Conservation (phyloP, 2,888 invertebrate species). For the Caenorhabditis becei region DNA sequence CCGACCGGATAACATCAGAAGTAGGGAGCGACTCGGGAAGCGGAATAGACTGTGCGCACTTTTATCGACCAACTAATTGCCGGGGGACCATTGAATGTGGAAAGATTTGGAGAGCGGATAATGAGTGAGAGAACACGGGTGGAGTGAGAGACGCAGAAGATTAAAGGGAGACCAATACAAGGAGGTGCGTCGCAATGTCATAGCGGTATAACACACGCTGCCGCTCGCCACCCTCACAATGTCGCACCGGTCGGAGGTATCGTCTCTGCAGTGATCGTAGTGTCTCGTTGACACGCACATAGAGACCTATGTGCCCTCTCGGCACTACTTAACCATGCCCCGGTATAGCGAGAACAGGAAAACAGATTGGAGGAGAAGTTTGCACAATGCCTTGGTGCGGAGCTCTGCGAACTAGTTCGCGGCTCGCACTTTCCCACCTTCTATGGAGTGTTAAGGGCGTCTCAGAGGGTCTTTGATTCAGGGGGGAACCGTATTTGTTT, state of each 20-base stretch:
- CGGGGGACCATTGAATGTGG: slow-evolving; percentile 31
- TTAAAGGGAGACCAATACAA: slow-evolving; percentile 34
- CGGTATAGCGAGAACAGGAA: slow-evolving; percentile 24
- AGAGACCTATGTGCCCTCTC: slow-evolving; percentile 42
- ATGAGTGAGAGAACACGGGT: slow-evolving; percentile 10
- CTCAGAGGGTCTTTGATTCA: slow-evolving; percentile 30
- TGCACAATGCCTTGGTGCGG: slow-evolving; percentile 46
- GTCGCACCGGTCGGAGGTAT: slow-evolving; percentile 42
- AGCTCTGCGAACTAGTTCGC: slow-evolving; percentile 49
- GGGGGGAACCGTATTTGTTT: slow-evolving; percentile 19
- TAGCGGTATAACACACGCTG: slow-evolving; percentile 56
- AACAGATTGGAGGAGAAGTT: slow-evolving; percentile 38
- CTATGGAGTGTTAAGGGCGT: slow-evolving; percentile 7
- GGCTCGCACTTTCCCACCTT: slow-evolving; percentile 46
- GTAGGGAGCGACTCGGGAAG: background rate
- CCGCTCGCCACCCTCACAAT: slow-evolving; percentile 42
- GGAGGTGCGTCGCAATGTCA: slow-evolving; percentile 55
- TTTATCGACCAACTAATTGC: slow-evolving; percentile 33
- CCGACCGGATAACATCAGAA: slow-evolving; percentile 18
- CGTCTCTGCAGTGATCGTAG: slow-evolving; percentile 30
- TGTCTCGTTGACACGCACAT: slow-evolving; percentile 49
- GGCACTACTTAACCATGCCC: slow-evolving; percentile 45
- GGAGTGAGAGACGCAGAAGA: slow-evolving; percentile 21
- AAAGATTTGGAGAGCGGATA: slow-evolving; percentile 9
- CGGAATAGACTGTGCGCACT: background rate